Base-by-base conservation (phyloP, 2,113 vertebrate species). In the Xiphophorus couchianus region DNA sequence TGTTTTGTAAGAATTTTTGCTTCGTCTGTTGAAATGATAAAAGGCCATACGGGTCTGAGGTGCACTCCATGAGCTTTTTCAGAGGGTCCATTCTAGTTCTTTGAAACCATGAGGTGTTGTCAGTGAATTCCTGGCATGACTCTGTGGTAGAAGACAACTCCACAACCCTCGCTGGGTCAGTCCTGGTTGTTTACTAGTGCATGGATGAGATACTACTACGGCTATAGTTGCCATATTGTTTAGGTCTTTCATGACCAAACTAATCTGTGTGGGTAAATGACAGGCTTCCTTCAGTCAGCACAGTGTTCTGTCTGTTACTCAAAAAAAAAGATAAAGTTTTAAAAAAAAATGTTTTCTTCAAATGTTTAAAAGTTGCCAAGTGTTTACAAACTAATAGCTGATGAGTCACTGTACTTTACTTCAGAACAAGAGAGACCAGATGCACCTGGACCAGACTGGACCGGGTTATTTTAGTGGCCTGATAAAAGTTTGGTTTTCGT, bases 1-100 rank as follows among this genome's bases (percentile, higher is more conserved):
- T 1, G 98, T 99, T 95, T 97, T 99, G 95, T 99, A 62, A 66
- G 80, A 88, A 76, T 31, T 71, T 73, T 67, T 81, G 79, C n/a
- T 83, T 86, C 73, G 80, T 76, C 84, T 73, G 42, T 84, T 68
- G 39, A 81, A 84, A 86, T 72, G 39, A 84, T 80, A 71, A 80
- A 77, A 7, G 73, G 73, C 73, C 33, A 9, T 69, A 84, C 73
- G 81, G 75, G 74, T 78, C 62, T 30, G 67, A 68, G 69, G 76
- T 62, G 37, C 58, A n/a, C 69, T 89, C 69, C 77, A 66, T 78
- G 35, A 86, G 78, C 66, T 84, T 33, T 62, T 63, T 17, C 22
- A 82, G 85, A 78, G 89, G 86, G 88, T 93, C 87, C 84, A 87
- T 85, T 88, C 67, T 84, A 79, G 81, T 84, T 22, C 78, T 86